A percentile compares a stretch with the other conserved stretches of the same genome.
Conservation (phyloP, 2,113 vertebrate species). For the Chunga burmeisteri region DNA sequence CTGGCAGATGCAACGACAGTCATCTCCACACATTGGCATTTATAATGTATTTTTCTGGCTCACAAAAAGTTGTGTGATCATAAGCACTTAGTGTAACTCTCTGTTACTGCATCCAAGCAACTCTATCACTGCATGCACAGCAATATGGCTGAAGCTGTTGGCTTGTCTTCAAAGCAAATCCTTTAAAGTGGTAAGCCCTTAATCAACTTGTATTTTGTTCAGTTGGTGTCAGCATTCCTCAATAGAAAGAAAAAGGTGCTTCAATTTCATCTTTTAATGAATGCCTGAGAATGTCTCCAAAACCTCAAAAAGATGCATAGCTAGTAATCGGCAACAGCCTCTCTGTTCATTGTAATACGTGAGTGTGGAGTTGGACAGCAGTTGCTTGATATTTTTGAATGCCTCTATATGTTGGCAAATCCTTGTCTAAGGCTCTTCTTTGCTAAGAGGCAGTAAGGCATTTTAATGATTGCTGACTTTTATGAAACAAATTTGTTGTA, state of each 20-base stretch:
- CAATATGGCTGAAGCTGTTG: not conserved
- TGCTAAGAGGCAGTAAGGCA: not conserved
- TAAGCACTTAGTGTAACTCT: not conserved
- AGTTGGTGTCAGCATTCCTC: not conserved
- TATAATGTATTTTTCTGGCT: conserved; percentile 11
- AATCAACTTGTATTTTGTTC: not conserved
- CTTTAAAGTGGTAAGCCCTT: not conserved
- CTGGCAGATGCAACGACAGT: not conserved
- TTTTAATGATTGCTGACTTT: not conserved
- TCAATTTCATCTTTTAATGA: not conserved
- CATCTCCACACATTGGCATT: not conserved
- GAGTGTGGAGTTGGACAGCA: not conserved
- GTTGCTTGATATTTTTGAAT: not conserved
- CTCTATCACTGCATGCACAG: not conserved
- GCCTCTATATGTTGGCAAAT: not conserved
- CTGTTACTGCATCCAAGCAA: not conserved
- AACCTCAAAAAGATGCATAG: not conserved
- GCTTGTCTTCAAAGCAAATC: not conserved
- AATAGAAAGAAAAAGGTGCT: not conserved
- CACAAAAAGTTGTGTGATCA: not conserved
- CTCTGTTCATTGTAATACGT: not conserved
- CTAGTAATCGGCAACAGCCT: not conserved
- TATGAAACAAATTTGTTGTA: not conserved
- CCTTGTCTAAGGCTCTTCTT: not conserved
- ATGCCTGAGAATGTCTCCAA: not conserved